Percentiles rank a stretch among this genome's conserved stretches.
phyloP scores from a whole-genome alignment of 2,797 vertebrate genomes.

The Lagorchestes hirsutus region DNA sequence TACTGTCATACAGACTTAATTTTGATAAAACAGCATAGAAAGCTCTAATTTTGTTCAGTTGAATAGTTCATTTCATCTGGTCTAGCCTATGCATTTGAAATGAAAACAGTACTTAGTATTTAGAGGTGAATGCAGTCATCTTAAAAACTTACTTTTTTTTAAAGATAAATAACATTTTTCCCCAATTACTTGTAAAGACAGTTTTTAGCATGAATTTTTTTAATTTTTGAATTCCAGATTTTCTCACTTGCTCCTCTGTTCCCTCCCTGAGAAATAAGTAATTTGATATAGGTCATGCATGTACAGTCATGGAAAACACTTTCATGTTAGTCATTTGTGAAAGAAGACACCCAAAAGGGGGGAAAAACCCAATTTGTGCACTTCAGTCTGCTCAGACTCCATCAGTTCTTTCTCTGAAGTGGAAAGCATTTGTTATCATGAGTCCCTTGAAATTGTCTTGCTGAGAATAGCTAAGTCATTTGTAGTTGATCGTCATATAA shows the following conservation, averaged over 20 bases:
- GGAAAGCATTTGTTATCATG: not conserved
- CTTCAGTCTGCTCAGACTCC: not conserved
- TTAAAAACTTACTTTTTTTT: not conserved
- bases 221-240: not conserved
- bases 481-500: too few relatives aligned
- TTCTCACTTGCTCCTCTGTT: not conserved
- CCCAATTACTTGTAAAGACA: too few relatives aligned
- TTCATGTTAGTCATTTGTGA: not conserved
- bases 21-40: slow-evolving; percentile 44
- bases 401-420: not conserved
- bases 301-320: not conserved
- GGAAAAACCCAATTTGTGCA: too few relatives aligned
- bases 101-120: slow-evolving; percentile 18
- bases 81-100: slow-evolving; percentile 29
- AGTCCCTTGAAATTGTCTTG: not conserved
- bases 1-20: slow-evolving; percentile 43
- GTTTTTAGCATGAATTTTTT: too few relatives aligned
- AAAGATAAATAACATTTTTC: too few relatives aligned
- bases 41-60: slow-evolving; percentile 27
- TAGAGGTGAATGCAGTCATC: not conserved
- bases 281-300: not conserved
- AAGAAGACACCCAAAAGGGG: not conserved
- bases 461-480: too few relatives aligned
- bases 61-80: slow-evolving; percentile 39
- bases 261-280: not conserved